phyloP scores from a whole-genome alignment of 1,140 invertebrate genomes.

The Dreissena polymorpha region DNA sequence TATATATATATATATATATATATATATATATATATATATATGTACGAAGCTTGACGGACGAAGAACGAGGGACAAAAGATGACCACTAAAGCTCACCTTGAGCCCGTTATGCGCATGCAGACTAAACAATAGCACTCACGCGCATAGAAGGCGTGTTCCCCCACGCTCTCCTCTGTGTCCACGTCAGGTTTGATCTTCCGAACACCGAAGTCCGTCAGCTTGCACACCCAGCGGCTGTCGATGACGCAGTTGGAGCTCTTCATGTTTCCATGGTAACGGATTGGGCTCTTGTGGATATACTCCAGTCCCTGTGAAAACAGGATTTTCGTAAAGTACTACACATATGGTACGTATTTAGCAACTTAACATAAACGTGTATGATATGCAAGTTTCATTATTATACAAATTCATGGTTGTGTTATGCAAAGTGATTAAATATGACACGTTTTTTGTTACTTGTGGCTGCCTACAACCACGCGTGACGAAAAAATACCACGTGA shows the following conservation, averaged over 20 bases:
- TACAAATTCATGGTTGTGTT: not conserved
- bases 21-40: no score
- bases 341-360: no score
- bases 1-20: no score
- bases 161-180: slow-evolving; percentile 9
- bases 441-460: not conserved
- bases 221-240: slow-evolving; percentile 94
- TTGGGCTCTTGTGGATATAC: slow-evolving; percentile 90
- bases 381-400: not conserved
- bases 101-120: no score
- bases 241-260: slow-evolving; percentile 96
- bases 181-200: slow-evolving; percentile 76
- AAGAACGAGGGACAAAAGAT: no score
- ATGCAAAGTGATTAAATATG: not conserved
- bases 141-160: slow-evolving; percentile 30
- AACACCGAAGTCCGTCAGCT: slow-evolving; percentile 96
- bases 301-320: slow-evolving; percentile 88
- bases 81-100: no score
- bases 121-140: slow-evolving; percentile 13
- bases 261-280: slow-evolving; percentile 95
- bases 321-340: no score
- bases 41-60: no score
- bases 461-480: not conserved
- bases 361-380: not conserved
- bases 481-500: not conserved